Percentiles rank a stretch among this genome's conserved stretches.
phyloP scores from a whole-genome alignment of 2,113 vertebrate genomes.

The Sebastes fasciatus region DNA sequence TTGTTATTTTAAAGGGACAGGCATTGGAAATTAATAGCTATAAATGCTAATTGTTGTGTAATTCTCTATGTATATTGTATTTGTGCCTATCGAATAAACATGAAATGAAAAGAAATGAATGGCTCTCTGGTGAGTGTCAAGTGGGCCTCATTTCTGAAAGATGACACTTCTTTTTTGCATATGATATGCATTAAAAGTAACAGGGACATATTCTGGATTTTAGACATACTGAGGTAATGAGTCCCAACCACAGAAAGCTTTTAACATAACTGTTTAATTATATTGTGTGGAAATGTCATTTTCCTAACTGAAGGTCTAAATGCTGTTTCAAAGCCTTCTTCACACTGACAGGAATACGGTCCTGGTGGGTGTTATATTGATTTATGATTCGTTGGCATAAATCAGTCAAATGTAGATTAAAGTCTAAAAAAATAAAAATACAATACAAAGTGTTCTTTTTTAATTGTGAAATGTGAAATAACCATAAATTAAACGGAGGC shows the following conservation, averaged over 20 bases:
- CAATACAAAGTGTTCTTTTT: background rate
- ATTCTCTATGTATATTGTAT: background rate
- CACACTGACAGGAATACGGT: background rate
- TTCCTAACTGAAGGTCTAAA: background rate
- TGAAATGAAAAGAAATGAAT: too few relatives aligned
- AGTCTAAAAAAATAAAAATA: background rate
- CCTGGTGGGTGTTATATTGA: background rate
- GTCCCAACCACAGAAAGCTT: background rate
- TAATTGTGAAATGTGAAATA: background rate
- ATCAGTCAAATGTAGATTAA: background rate
- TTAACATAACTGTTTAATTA: background rate
- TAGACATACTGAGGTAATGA: background rate
- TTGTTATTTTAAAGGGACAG: background rate
- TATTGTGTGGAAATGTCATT: background rate
- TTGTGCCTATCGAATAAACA: too few relatives aligned
- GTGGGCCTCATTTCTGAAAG: background rate
- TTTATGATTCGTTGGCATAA: background rate
- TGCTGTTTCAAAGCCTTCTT: background rate
- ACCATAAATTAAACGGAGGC: background rate
- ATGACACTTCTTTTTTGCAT: background rate
- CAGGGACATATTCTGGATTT: background rate
- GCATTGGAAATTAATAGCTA: background rate
- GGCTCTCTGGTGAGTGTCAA: background rate
- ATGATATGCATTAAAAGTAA: background rate
- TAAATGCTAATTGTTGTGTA: background rate